Percentiles rank a stretch among this genome's conserved stretches.
Evolutionary conservation across 2,888 invertebrate species (phyloP).

Genomic region (Terebella lapidaria): DNA sequence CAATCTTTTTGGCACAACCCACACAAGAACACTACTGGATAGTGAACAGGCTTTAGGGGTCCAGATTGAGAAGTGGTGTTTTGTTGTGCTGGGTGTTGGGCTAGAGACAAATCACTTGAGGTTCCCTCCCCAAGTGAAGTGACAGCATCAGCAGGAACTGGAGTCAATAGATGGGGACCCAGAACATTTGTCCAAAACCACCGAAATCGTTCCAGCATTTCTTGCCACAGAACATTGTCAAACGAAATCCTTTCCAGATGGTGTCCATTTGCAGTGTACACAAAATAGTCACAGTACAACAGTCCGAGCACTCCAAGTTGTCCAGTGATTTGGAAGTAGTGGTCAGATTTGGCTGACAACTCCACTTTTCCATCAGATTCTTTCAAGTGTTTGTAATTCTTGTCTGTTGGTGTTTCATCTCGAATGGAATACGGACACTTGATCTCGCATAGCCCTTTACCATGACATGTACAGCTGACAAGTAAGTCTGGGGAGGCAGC

Average conservation of each 20-base stretch:
- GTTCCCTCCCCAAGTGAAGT: too few relatives aligned
- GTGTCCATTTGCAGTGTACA: not conserved
- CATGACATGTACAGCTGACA: not conserved
- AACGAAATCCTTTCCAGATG: not conserved
- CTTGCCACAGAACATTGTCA: not conserved
- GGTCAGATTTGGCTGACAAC: not conserved
- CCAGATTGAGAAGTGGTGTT: too few relatives aligned
- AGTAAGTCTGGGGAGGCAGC: too few relatives aligned
- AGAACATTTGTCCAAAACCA: too few relatives aligned
- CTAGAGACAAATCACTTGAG: too few relatives aligned
- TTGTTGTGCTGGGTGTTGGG: too few relatives aligned
- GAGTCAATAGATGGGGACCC: too few relatives aligned
- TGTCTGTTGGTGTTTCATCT: not conserved
- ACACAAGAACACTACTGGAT: too few relatives aligned
- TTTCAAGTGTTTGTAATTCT: not conserved
- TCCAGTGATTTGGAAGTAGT: not conserved
- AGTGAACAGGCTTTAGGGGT: too few relatives aligned
- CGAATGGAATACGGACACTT: not conserved
- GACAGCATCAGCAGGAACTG: too few relatives aligned
- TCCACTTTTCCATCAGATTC: not conserved
- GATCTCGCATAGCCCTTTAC: not conserved
- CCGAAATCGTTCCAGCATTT: not conserved
- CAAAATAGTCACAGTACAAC: not conserved
- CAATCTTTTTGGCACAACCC: too few relatives aligned
- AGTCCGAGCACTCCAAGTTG: not conserved